Base-by-base conservation (phyloP, 2,113 vertebrate species). In the Pterocles burchelli region DNA sequence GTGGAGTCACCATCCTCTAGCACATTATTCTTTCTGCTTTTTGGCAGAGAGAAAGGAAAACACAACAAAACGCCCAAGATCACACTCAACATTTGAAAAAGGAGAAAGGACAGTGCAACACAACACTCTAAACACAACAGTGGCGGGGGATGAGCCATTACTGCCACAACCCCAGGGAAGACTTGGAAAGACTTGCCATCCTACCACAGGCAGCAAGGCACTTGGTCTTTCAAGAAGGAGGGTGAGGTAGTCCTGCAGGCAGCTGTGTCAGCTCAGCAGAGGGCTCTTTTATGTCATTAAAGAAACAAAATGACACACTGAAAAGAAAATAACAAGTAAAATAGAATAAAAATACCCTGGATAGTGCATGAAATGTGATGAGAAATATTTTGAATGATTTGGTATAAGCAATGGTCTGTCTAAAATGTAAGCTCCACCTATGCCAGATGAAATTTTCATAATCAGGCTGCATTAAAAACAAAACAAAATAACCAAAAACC, bases 11-110 rank as follows among this genome's bases (percentile, higher is more conserved):
- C 84, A 70, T 48, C 74, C 89, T 87, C 80, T 2, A 91, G 77
- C 77, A 31, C 1, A 88, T 92, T 34, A 92, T 76, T 43, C 91
- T 87, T 48, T 48, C 65, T 78, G 89, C 77, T 72, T 41, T n/a
- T 65, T 94, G 96, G 91, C 94, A 83, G 49, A 59, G 63, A 73
- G 83, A 71, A 46, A 67, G 76, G 63, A 58, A 88, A 95, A 58
- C 67, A 71, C 85, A 67, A 58, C 55, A 15, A 2, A 71, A 65
- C 0, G 0, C 24, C 72, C 52, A 13, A 48, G 57, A 84, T 48
- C 17, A 17, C 55, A 17, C 28, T 61, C 0, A 2, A 55, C 28
- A 6, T 14, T 22, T 28, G 62, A n/a, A 49, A 71, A 19, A 80
- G 58, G 76, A 78, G 73, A 36, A 31, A 79, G 70, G 43, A 22